phyloP scores from a whole-genome alignment of 2,797 vertebrate species.

The Oreortyx pictus region DNA sequence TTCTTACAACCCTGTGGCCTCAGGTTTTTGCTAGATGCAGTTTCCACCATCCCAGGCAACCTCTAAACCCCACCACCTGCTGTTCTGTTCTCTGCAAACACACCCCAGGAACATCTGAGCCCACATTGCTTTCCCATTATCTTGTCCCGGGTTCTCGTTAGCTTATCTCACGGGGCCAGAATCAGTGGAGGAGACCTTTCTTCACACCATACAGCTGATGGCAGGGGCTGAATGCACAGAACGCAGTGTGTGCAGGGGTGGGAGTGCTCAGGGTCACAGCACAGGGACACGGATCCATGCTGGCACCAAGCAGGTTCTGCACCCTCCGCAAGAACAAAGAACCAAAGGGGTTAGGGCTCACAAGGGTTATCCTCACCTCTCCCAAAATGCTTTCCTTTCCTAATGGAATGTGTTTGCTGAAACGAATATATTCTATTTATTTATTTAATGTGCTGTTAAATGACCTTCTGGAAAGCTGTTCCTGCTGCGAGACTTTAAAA shows the following conservation, averaged over 20 bases:
- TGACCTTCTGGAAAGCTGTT: slow-evolving; percentile 64
- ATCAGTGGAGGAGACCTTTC: not conserved
- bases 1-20: not conserved
- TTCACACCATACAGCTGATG: rapidly evolving
- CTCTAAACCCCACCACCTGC: not conserved
- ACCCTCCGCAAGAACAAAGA: not conserved
- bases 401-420: not conserved
- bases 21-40: not conserved
- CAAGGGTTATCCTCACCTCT: not conserved
- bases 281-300: not conserved
- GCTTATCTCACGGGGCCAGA: not conserved
- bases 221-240: rapidly evolving
- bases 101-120: not conserved
- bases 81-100: not conserved
- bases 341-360: not conserved
- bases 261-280: rapidly evolving
- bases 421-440: slow-evolving; percentile 58
- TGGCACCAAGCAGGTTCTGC: not conserved
- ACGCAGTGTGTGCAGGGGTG: not conserved
- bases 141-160: not conserved
- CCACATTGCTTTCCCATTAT: not conserved
- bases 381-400: slow-evolving; percentile 20
- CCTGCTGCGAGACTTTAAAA: slow-evolving; percentile 43
- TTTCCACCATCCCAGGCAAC: not conserved
- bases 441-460: slow-evolving; percentile 72